Evolutionary conservation across 2,113 vertebrate species (phyloP), one percentile per base, ranked within the genome.

Genomic region (Chaenocephalus aceratus): DNA sequence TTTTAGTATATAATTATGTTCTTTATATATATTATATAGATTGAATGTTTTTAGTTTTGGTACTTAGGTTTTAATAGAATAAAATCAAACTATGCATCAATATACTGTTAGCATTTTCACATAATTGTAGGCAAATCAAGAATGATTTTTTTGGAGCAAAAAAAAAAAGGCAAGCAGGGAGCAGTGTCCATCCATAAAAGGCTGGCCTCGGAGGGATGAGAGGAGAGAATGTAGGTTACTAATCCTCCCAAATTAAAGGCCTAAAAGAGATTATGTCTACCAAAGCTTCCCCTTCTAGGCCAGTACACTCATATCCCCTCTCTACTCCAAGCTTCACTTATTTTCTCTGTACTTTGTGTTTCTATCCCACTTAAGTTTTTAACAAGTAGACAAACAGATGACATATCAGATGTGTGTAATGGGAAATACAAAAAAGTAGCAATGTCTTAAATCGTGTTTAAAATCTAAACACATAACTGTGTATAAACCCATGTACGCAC

Each of bases 221-320:
- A 75, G 64, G 59, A 70, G 52, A 61, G 70, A 82, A 82, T 80
- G 82, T 72, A 72, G 78, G 80, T 80, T 86, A 87, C 78, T 90
- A 89, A 91, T 89, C 86, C 90, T 71, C 53, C 67, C 65, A 88
- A 91, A 89, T 88, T 79, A 89, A 86, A 88, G 65, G 62, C 80
- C 83, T 80, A 75, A 85, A 84, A 88, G 76, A 83, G 88, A 89
- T 90, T 84, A 85, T 76, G 44, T 72, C 62, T 34, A 83, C 48
- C 62, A 75, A 75, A 80, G 64, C 64, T 74, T 71, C 79, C 70
- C 83, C 76, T 80, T 85, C 71, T 70, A 66, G 65, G 78, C 73
- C 71, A 64, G 60, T 66, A 46, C 66, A 72, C 10, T 48, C 18
- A 67, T 77, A 64, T 57, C 18, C 34, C 16, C 23, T 65, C 15